A percentile compares a stretch with the other conserved stretches of the same genome.
These are phyloP conservation scores for Bombus consobrinus DNA, from an alignment of 1,140 invertebrate species.

Conservation along the genomic window DNA sequence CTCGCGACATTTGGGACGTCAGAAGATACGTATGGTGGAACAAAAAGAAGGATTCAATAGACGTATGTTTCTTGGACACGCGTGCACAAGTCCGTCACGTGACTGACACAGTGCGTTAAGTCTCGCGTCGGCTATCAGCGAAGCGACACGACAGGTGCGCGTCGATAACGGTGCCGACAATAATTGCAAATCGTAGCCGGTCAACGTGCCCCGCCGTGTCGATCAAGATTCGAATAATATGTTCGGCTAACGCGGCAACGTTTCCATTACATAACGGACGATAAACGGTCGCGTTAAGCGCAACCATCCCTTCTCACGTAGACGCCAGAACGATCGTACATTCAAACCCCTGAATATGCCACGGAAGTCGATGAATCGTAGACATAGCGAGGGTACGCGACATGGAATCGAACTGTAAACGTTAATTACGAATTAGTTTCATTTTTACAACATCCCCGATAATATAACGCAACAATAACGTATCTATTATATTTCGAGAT, in stretches of 20 bases:
- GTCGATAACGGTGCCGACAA: slow-evolving; percentile 77
- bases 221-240: slow-evolving; percentile 76
- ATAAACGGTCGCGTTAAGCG: slow-evolving; percentile 66
- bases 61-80: slow-evolving; percentile 38
- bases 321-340: neutral
- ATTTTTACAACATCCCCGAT: neutral
- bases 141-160: slow-evolving; percentile 73
- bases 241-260: slow-evolving; percentile 67
- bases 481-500: neutral
- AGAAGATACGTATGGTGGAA: neutral
- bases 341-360: neutral
- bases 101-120: slow-evolving; percentile 72
- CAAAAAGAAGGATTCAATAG: neutral
- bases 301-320: slow-evolving; percentile 6
- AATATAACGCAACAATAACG: neutral
- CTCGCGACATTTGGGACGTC: neutral
- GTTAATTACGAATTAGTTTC: neutral
- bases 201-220: slow-evolving; percentile 66
- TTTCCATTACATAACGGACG: slow-evolving; percentile 73
- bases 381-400: neutral
- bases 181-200: slow-evolving; percentile 77
- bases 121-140: slow-evolving; percentile 75
- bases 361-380: neutral
- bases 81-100: slow-evolving; percentile 60
- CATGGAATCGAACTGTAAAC: neutral